phyloP scores from a whole-genome alignment of 2,113 vertebrate species.

The Nicator chloris region DNA sequence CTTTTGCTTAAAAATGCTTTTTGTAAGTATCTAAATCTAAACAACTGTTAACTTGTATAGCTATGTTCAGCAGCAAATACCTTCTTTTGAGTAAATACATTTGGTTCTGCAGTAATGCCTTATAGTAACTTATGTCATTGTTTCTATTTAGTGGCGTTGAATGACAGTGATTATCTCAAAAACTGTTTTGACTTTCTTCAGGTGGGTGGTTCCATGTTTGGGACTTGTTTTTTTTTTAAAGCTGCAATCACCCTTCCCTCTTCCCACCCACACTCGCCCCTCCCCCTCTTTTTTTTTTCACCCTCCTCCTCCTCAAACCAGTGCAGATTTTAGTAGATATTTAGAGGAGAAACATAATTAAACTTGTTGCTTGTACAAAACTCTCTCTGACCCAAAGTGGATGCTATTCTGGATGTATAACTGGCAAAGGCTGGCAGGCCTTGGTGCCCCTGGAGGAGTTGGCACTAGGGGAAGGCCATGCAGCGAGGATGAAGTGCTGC shows the following conservation, averaged over 20 bases:
- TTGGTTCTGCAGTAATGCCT: neutral
- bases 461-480: neutral
- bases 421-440: neutral
- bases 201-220: neutral
- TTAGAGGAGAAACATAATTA: neutral
- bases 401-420: accelerated
- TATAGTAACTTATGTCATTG: neutral
- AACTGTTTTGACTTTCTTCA: neutral
- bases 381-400: neutral
- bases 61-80: neutral
- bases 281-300: accelerated
- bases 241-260: neutral
- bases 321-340: neutral
- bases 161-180: neutral
- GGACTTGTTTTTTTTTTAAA: neutral
- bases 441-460: neutral
- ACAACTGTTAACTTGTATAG: neutral
- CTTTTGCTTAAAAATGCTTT: conserved; percentile 23
- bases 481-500: neutral
- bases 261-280: neutral
- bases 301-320: neutral
- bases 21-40: conserved; percentile 5
- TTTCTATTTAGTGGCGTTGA: neutral
- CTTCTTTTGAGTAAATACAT: neutral
- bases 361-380: neutral